Evolutionary conservation across 2,113 vertebrate species (phyloP).

Genomic region (Anas platyrhynchos): DNA sequence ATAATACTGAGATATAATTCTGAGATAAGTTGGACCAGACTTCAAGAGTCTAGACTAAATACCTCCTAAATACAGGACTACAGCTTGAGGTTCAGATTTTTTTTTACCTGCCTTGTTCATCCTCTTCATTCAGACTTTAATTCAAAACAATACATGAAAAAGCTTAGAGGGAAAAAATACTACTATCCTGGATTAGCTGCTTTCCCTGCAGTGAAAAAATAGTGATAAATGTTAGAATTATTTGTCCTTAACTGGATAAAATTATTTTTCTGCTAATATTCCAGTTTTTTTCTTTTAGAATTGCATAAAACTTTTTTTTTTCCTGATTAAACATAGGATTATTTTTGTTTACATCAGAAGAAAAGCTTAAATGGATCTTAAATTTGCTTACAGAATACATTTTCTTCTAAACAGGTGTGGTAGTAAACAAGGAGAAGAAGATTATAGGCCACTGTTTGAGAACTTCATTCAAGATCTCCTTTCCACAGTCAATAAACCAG

Average conservation of each 20-base stretch:
- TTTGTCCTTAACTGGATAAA: not conserved
- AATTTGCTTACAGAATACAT: not conserved
- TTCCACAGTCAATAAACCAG: constrained; percentile 98
- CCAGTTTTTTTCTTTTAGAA: not conserved
- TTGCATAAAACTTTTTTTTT: not conserved
- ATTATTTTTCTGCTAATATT: too few relatives aligned
- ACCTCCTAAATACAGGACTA: not conserved
- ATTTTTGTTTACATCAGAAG: not conserved
- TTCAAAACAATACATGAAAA: not conserved
- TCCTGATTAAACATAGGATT: not conserved
- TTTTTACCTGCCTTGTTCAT: not conserved
- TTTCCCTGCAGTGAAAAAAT: not conserved
- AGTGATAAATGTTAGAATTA: not conserved
- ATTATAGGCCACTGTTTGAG: constrained; percentile 98
- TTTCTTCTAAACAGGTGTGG: constrained; percentile 85
- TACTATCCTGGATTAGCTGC: not conserved
- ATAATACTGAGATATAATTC: not conserved
- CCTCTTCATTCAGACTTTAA: not conserved
- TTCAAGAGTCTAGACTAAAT: not conserved
- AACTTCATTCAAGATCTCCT: constrained; percentile 99
- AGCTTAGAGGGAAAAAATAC: not conserved
- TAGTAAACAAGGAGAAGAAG: constrained; percentile 98
- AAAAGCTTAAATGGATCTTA: not conserved
- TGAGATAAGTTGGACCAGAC: not conserved
- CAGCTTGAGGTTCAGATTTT: not conserved